Evolutionary conservation across 2,888 invertebrate genomes (phyloP), one percentile per base, ranked within the genome.

Genomic region (Drosophila prolongata): DNA sequence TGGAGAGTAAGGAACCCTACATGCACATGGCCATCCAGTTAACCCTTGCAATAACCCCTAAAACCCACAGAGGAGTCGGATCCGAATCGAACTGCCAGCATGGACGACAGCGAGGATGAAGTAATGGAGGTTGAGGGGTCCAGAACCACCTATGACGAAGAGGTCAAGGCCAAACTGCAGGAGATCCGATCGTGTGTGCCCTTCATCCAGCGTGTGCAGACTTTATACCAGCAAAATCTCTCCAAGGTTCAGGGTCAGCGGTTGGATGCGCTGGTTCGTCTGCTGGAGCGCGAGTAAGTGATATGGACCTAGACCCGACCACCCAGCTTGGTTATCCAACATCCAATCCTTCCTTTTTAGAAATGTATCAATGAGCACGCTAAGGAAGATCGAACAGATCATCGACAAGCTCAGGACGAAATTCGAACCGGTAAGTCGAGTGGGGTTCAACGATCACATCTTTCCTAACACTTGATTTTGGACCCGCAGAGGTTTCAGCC

Each of bases 151-250:
- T 8, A 30, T 5, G 1, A 30, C n/a, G 27, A 9, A 30, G 1
- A 46, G 14, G 27, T 46, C 14, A 16, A 14, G 5, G 30, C 37
- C 27, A 89, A 24, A 64, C 64, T 67, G 37, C 2, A 19, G 30
- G n/a, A 30, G 9, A 2, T 77, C 79, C 56, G 90, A 92, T 93
- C 94, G 80, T 95, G 95, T 92, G 94, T 96, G 81, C 95, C 96
- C n/a, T 96, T 96, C 89, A 91, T 96, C 90, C 94, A 95, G 87
- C 94, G 93, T 77, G 95, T 96, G 93, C 95, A 96, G 30, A 78
- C 37, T 75, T 86, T 59, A 1, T 69, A 69, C 43, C 53, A 34
- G 14, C 11, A 24, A 0, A 59, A 50, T 4, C 40, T 81, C 38
- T 49, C 73, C 27, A 60, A 75, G 11, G 84, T 87, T 9, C 86